Evolutionary conservation across 2,113 vertebrate genomes (phyloP), one percentile per base, ranked within the genome.

Genomic region (Odocoileus virginianus): DNA sequence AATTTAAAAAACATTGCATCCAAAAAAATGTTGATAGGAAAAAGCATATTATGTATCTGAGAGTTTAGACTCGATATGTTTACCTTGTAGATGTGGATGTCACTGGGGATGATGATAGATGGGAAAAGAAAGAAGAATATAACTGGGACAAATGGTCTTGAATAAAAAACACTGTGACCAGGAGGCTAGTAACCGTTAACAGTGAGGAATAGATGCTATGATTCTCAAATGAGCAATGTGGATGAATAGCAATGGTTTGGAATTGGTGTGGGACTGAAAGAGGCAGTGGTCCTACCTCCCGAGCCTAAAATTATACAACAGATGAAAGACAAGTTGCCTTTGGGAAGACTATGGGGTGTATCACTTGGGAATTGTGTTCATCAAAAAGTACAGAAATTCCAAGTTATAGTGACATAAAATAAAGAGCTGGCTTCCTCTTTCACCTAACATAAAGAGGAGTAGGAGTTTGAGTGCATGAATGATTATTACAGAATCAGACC

Each of bases 281-380:
- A 25, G 23, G 7, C 21, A 47, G 13, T 0, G 5, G 2, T 11
- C 8, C 5, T 81, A 52, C 6, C 2, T 81, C 19, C 28, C 23
- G 2, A 43, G 40, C n/a, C 7, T 43, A 50, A 57, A 47, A 74
- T 43, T 36, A 57, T 0, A 2, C 28, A 57, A 86, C 9, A 52
- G 15, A 3, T 33, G 25, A 84, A 36, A 58, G 27, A 13, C 2
- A 50, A 52, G 8, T 58, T 79, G 11, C 43, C 16, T 85, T 82
- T 2, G 60, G 85, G 1, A 57, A 2, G 3, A 27, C 19, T 81
- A 6, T 1, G 52, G 21, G 21, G 2, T 21, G 2, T n/a, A 54
- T 60, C 36, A n/a, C 3, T 54, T 27, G 60, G 60, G 21, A 45
- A 60, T 16, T 50, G 1, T 54, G 9, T 67, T 64, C 21, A 64